phyloP scores from a whole-genome alignment of 2,888 invertebrate species.

The Pristionchus japonicus region DNA sequence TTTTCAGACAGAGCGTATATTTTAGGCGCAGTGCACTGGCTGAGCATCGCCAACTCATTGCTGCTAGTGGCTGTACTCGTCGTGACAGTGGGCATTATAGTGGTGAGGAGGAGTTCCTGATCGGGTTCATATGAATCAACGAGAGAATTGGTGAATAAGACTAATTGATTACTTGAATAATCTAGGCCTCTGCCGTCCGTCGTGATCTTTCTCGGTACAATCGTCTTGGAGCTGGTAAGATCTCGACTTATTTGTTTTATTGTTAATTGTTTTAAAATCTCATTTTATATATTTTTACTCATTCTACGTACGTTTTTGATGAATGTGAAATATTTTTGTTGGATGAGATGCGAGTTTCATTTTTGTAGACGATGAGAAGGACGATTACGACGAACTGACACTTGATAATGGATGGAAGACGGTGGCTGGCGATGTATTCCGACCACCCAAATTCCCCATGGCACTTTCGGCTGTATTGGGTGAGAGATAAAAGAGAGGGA shows the following conservation, averaged over 20 bases:
- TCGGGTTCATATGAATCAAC: not conserved
- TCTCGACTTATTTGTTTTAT: too few relatives aligned
- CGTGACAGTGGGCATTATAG: slow-evolving; percentile 78
- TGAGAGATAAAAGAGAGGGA: too few relatives aligned
- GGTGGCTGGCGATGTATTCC: slow-evolving; percentile 78
- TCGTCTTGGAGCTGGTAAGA: not conserved
- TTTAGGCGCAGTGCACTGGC: slow-evolving; percentile 79
- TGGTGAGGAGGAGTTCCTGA: slow-evolving; percentile 75
- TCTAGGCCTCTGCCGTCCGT: slow-evolving; percentile 49
- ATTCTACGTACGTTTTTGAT: too few relatives aligned
- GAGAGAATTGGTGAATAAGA: too few relatives aligned
- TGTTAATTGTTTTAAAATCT: too few relatives aligned
- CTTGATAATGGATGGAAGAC: slow-evolving; percentile 79
- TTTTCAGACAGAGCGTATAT: too few relatives aligned
- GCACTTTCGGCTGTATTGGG: slow-evolving; percentile 78
- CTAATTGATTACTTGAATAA: not conserved
- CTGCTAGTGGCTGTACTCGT: slow-evolving; percentile 78
- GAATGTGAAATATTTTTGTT: too few relatives aligned
- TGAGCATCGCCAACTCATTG: slow-evolving; percentile 79
- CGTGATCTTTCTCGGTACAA: slow-evolving; percentile 50
- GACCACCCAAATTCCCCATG: slow-evolving; percentile 77
- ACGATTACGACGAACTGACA: slow-evolving; percentile 76
- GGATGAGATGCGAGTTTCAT: not conserved
- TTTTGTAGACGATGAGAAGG: not conserved
- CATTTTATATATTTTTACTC: not conserved